Conservation (phyloP, 1,140 invertebrate species). For the Drosophila virilis region DNA sequence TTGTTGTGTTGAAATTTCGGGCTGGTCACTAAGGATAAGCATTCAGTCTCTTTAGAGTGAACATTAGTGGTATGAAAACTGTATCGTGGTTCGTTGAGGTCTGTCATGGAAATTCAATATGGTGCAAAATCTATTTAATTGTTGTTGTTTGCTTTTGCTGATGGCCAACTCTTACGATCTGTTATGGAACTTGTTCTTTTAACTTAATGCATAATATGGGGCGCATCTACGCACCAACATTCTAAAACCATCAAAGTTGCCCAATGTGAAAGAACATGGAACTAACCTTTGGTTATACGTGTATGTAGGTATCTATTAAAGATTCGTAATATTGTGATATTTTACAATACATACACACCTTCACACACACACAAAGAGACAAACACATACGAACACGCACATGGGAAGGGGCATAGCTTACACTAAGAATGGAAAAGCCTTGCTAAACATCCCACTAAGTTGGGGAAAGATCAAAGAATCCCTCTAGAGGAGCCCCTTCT, state of each 20-base stretch:
- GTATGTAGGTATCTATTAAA: constrained; percentile 4
- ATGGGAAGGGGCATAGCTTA: too few species aligned
- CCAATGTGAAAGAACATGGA: constrained; percentile 16
- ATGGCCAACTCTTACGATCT: not conserved
- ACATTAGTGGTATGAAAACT: not conserved
- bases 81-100: not conserved
- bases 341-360: not conserved
- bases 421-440: not conserved
- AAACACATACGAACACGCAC: not conserved
- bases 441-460: not conserved
- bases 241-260: not conserved
- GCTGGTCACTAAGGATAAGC: not conserved
- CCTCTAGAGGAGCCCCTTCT: too few species aligned
- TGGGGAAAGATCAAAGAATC: too few species aligned
- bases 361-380: not conserved
- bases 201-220: not conserved
- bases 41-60: constrained; percentile 13
- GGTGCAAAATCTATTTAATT: not conserved
- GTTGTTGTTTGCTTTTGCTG: not conserved
- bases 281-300: constrained; percentile 27
- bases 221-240: not conserved
- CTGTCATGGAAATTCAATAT: not conserved
- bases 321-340: constrained; percentile 10
- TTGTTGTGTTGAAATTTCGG: not conserved
- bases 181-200: constrained; percentile 11